Evolutionary conservation across 1,140 invertebrate genomes (phyloP), one percentile per base, ranked within the genome.

Genomic region (Glossosoma conforme): DNA sequence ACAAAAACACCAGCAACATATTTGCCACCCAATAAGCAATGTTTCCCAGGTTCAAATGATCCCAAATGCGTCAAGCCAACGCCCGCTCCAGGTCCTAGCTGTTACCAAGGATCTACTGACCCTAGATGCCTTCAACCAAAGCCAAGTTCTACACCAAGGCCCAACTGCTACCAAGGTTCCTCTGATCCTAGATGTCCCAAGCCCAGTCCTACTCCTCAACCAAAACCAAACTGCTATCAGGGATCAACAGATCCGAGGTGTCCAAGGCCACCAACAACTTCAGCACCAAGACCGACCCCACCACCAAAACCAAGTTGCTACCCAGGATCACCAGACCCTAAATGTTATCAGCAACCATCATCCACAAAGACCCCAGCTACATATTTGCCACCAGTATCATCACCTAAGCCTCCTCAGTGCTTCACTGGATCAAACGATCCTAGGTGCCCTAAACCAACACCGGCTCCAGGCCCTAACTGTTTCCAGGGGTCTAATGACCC

Each of bases 401-500:
- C 42, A 47, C 33, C 37, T 36, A 22, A 57, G 36, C 20, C 62
- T 41, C 40, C 40, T 19, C 37, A 40, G 1, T 68, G 66, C 49
- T 66, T 61, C 42, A 64, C 65, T 40, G 67, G 67, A 42, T 63
- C 62, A 30, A 53, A 17, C 14, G 64, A 69, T 56, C 61, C 63
- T 13, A 55, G 64, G 48, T 68, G 60, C 47, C 63, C 63, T 13
- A 55, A 52, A 59, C 56, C 28, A 54, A 52, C 35, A 24, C 4
- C 35, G 8, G 5, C 11, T 9, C 8, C 35, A 37, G 8, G n/a
- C n/a, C n/a, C n/a, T n/a, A n/a, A n/a, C n/a, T n/a, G n/a, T n/a
- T n/a, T n/a, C n/a, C 72, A 3, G 72, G 75, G 11, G 66, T 64
- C 11, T 63, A 54, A 0, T 73, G 75, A 59, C 63, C 70, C 13